Evolutionary conservation across 1,140 invertebrate species (phyloP).

Genomic region (fruit fly (Drosophila melanogaster)): DNA sequence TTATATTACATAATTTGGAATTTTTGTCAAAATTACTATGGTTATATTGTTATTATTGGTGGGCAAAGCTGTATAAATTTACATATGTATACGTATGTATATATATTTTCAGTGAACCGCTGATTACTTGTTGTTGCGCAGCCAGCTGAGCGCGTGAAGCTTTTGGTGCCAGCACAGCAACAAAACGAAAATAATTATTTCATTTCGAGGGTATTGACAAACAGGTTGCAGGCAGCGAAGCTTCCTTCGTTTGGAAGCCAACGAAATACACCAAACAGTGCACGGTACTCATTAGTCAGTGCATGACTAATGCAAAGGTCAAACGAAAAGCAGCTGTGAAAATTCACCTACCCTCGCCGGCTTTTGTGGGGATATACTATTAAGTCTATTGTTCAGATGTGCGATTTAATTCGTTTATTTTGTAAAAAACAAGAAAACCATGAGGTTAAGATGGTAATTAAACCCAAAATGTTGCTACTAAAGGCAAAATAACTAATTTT

Average conservation of each 20-base stretch:
- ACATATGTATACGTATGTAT: constrained; percentile 5
- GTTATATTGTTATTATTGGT: background rate
- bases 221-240: constrained; percentile 67
- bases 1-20: background rate
- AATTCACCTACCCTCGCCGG: constrained; percentile 22
- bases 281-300: constrained; percentile 34
- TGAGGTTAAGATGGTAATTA: too few species aligned
- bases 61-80: background rate
- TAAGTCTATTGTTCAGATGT: background rate
- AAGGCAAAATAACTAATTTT: too few species aligned
- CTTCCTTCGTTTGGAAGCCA: constrained; percentile 48
- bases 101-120: constrained; percentile 11
- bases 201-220: constrained; percentile 66
- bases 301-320: constrained; percentile 61
- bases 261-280: constrained; percentile 30
- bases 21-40: too few species aligned
- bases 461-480: too few species aligned
- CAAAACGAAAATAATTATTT: constrained; percentile 61
- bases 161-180: constrained; percentile 74
- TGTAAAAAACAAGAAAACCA: too few species aligned
- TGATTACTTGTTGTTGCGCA: constrained; percentile 35
- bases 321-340: constrained; percentile 22
- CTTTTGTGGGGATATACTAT: too few species aligned
- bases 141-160: constrained; percentile 73
- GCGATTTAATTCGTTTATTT: too few species aligned